phyloP scores from a whole-genome alignment of 2,113 vertebrate genomes.

The Pteronura brasiliensis region DNA sequence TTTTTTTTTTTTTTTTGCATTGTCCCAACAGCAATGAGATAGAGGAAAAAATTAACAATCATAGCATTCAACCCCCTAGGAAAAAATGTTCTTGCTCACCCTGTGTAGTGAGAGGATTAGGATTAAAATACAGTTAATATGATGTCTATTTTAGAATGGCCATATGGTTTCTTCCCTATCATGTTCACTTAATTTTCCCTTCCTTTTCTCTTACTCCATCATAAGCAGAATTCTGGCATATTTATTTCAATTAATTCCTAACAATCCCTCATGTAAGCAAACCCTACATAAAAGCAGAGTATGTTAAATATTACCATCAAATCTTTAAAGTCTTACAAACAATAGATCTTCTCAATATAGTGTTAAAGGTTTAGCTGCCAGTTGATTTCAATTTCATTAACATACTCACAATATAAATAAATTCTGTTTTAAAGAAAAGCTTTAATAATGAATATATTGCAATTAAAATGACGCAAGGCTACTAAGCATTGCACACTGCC shows the following conservation, averaged over 20 bases:
- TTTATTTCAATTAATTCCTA: constrained; percentile 38
- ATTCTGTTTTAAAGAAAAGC: constrained; percentile 42
- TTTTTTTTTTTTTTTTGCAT: background rate
- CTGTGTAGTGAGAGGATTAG: background rate
- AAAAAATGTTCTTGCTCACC: background rate
- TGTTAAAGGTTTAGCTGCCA: constrained; percentile 25
- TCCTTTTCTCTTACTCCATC: background rate
- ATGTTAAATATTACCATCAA: constrained; percentile 30
- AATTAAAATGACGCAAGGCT: background rate
- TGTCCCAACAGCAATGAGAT: background rate
- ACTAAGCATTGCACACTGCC: constrained; percentile 79
- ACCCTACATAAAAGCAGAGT: background rate
- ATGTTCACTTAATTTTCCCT: background rate
- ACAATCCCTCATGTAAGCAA: background rate
- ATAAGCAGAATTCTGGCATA: constrained; percentile 20
- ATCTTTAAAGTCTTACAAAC: constrained; percentile 39
- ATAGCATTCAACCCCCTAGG: background rate
- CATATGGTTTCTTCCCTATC: background rate
- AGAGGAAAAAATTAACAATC: background rate
- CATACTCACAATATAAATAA: constrained; percentile 12
- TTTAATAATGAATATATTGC: constrained; percentile 35
- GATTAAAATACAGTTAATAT: background rate
- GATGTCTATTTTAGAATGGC: background rate
- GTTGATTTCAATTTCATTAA: constrained; percentile 61
- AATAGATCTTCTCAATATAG: constrained; percentile 37